phyloP scores from a whole-genome alignment of 2,797 vertebrate genomes.

The Clarias platycephalus region DNA sequence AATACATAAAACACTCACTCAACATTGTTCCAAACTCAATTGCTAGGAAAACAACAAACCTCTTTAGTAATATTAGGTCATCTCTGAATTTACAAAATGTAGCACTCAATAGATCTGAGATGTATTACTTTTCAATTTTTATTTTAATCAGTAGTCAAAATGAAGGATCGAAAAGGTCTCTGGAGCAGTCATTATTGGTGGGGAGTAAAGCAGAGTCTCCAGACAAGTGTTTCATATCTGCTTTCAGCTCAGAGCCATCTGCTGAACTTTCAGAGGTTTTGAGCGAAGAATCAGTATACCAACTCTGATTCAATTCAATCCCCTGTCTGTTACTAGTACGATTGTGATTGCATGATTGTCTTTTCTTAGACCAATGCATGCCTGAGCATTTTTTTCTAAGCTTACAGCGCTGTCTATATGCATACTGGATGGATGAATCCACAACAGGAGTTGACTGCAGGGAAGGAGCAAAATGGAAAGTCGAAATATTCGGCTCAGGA shows the following conservation, averaged over 20 bases:
- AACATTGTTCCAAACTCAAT: not conserved
- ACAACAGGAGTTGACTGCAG: constrained; percentile 57
- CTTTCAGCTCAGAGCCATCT: not conserved
- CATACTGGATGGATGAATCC: not conserved
- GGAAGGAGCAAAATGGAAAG: constrained; percentile 52
- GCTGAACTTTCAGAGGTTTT: constrained; percentile 25
- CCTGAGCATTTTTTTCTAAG: constrained; percentile 1
- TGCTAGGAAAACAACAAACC: not conserved
- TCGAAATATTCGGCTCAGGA: constrained; percentile 17
- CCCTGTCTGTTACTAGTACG: not conserved
- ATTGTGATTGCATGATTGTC: not conserved
- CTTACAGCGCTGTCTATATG: not conserved
- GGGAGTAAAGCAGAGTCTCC: constrained; percentile 21
- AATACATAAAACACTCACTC: not conserved
- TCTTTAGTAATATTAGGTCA: not conserved
- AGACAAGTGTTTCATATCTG: not conserved
- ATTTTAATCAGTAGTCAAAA: constrained; percentile 13
- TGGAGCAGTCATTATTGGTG: constrained; percentile 49
- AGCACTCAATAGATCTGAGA: not conserved
- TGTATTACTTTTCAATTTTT: not conserved
- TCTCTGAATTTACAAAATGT: not conserved
- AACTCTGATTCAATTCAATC: not conserved
- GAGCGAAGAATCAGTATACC: constrained; percentile 12
- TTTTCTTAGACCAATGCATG: not conserved
- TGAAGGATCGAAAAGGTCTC: constrained; percentile 55